Percentiles rank a stretch among this genome's conserved stretches.
Conservation (phyloP, 2,113 vertebrate species). For the Agapornis roseicollis region DNA sequence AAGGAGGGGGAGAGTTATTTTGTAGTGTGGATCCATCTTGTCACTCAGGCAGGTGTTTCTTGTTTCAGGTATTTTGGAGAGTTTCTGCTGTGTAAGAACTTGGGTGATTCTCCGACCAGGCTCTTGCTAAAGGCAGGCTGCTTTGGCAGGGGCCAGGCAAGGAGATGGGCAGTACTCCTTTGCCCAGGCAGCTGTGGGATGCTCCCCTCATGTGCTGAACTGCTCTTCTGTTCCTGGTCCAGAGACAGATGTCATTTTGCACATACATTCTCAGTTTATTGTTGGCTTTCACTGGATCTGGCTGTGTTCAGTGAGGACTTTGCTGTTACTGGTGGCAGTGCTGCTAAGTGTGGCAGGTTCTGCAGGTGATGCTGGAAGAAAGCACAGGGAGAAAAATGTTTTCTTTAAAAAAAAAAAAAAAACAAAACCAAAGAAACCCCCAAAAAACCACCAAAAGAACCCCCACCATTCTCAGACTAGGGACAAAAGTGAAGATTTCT, state of each 20-base stretch:
- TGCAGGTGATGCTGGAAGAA: background rate
- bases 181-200: background rate
- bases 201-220: background rate
- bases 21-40: background rate
- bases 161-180: background rate
- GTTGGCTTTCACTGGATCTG: background rate
- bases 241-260: constrained; percentile 15
- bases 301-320: background rate
- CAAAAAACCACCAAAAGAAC: background rate
- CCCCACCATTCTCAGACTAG: background rate
- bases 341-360: background rate
- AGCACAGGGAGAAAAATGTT: background rate
- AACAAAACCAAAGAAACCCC: too few relatives aligned
- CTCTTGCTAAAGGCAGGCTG: background rate
- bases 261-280: background rate
- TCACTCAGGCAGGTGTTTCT: background rate
- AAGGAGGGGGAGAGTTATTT: background rate
- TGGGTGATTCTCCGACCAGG: background rate
- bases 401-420: background rate
- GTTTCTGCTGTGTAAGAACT: background rate
- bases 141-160: rapidly evolving
- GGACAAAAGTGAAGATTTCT: background rate
- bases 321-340: rapidly evolving
- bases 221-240: background rate
- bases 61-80: background rate